Percentiles rank a stretch among this genome's conserved stretches.
Evolutionary conservation across 2,888 invertebrate species (phyloP).

Genomic region (Anthophora plumipes): DNA sequence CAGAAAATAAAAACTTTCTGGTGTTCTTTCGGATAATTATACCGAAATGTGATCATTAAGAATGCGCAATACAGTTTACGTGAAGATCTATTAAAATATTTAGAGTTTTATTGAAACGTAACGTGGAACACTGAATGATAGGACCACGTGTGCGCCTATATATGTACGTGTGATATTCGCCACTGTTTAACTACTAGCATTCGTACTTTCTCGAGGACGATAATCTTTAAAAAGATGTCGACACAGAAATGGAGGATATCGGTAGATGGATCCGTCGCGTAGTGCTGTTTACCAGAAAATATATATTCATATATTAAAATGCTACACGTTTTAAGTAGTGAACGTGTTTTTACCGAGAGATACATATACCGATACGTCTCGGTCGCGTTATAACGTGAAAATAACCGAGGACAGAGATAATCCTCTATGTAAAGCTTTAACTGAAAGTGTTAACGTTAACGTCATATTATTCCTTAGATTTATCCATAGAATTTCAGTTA

Average conservation of each 20-base stretch:
- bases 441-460: slow-evolving; percentile 3
- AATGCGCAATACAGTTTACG: not conserved
- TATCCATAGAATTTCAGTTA: not conserved
- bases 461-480: not conserved
- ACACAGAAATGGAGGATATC: slow-evolving; percentile 31
- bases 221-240: slow-evolving; percentile 54
- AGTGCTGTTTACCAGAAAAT: slow-evolving; percentile 35
- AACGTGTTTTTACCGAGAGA: slow-evolving; percentile 22
- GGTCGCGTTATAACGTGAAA: slow-evolving; percentile 22
- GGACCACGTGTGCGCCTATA: not conserved
- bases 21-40: slow-evolving; percentile 7
- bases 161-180: slow-evolving; percentile 1
- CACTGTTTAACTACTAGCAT: slow-evolving; percentile 40
- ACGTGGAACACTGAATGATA: slow-evolving; percentile 1
- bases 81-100: slow-evolving; percentile 22
- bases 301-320: slow-evolving; percentile 39
- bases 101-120: slow-evolving; percentile 15
- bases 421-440: slow-evolving; percentile 16
- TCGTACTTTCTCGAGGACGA: slow-evolving; percentile 50
- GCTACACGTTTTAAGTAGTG: slow-evolving; percentile 32
- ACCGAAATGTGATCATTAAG: not conserved
- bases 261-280: slow-evolving; percentile 23
- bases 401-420: slow-evolving; percentile 11
- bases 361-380: slow-evolving; percentile 32
- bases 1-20: not conserved